A percentile compares a stretch with the other conserved stretches of the same genome.
phyloP scores from a whole-genome alignment of 2,797 vertebrate species.

The Trachurus trachurus region DNA sequence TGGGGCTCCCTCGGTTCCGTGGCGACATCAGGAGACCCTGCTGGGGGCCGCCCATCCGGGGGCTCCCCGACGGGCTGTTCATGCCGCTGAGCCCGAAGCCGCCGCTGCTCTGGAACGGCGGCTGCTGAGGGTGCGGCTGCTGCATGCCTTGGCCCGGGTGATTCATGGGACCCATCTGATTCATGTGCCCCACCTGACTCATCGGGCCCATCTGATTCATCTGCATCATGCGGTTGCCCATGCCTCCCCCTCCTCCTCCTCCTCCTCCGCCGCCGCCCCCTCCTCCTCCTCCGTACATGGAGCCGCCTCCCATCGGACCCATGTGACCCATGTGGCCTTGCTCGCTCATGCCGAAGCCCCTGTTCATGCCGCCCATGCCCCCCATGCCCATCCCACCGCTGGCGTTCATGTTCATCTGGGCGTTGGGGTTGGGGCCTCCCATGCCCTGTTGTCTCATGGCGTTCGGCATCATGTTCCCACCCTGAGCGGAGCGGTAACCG shows the following conservation, averaged over 20 bases:
- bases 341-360: constrained; percentile 90
- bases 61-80: constrained; percentile 94
- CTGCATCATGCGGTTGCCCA: constrained; percentile 84
- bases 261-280: constrained; percentile 19
- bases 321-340: constrained; percentile 87
- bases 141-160: constrained; percentile 85
- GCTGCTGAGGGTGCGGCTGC: constrained; percentile 81
- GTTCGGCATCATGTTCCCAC: constrained; percentile 82
- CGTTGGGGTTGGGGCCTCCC: constrained; percentile 86
- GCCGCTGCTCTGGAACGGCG: constrained; percentile 90
- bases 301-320: constrained; percentile 80
- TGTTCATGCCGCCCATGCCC: constrained; percentile 81
- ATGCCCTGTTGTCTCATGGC: constrained; percentile 87
- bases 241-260: constrained; percentile 52
- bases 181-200: constrained; percentile 81
- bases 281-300: constrained; percentile 85
- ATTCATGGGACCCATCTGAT: constrained; percentile 80
- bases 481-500: constrained; percentile 91
- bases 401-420: constrained; percentile 88
- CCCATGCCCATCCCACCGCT: constrained; percentile 84
- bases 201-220: constrained; percentile 86
- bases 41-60: constrained; percentile 90
- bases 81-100: constrained; percentile 90
- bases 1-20: constrained; percentile 94
- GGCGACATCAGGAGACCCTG: constrained; percentile 94